phyloP scores from a whole-genome alignment of 2,797 vertebrate genomes.

The Catamblyrhynchus diadema region DNA sequence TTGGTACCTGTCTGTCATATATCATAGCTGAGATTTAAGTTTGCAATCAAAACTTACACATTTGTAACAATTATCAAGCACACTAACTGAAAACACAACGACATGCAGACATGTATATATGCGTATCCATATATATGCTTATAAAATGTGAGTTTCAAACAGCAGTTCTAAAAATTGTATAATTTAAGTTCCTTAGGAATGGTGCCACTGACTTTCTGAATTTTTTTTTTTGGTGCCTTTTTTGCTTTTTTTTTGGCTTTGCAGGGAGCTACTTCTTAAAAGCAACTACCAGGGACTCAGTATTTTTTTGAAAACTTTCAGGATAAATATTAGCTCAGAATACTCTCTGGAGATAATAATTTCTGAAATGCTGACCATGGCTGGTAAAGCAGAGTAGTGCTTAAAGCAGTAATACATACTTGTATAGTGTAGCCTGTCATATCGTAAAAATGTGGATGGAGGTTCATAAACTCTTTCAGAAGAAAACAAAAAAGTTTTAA shows the following conservation, averaged over 20 bases:
- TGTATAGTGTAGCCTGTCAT: not conserved
- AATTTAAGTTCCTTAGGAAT: not conserved
- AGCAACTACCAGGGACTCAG: not conserved
- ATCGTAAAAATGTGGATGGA: not conserved
- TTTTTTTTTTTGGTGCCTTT: no score
- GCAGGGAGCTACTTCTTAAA: not conserved
- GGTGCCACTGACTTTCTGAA: no score
- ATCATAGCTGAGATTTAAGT: not conserved
- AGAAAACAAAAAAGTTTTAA: not conserved
- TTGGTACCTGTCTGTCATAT: not conserved
- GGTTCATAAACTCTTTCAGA: not conserved
- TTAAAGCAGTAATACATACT: not conserved
- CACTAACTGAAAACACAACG: not conserved
- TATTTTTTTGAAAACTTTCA: not conserved
- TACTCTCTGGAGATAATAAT: not conserved
- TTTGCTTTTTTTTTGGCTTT: not conserved
- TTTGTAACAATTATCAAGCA: not conserved
- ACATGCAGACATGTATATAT: no score
- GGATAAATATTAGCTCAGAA: not conserved
- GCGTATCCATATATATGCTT: rapidly evolving
- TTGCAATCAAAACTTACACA: not conserved
- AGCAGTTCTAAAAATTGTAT: not conserved
- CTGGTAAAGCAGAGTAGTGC: not conserved
- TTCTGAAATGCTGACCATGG: not conserved
- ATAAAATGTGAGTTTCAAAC: not conserved